Evolutionary conservation across 2,888 invertebrate genomes (phyloP).

Genomic region (Mesorhabditis spiculigera): DNA sequence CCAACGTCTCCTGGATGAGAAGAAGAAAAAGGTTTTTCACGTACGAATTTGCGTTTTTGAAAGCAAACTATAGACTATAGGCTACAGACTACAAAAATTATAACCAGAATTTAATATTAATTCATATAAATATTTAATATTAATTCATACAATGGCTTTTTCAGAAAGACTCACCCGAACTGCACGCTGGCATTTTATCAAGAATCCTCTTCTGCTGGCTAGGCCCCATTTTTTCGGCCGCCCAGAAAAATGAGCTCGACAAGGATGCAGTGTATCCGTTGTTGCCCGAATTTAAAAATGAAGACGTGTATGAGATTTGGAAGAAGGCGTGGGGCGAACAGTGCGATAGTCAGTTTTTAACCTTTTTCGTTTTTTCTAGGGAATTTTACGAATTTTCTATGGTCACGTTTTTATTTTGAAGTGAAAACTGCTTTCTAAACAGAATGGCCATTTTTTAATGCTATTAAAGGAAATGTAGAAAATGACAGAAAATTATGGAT

Average conservation of each 20-base stretch:
- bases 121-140: too few species aligned
- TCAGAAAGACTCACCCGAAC: background rate
- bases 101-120: too few species aligned
- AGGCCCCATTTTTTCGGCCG: background rate
- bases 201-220: slow-evolving; percentile 1
- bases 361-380: too few species aligned
- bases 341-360: background rate
- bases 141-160: too few species aligned
- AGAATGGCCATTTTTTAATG: too few species aligned
- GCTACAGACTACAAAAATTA: too few species aligned
- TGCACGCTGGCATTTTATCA: background rate
- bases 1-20: background rate
- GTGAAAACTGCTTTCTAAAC: too few species aligned
- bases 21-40: background rate
- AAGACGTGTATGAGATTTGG: background rate
- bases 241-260: background rate
- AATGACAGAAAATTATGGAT: too few species aligned
- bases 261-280: background rate
- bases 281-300: background rate
- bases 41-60: background rate
- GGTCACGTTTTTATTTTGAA: too few species aligned
- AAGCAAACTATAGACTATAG: background rate
- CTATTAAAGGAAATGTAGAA: too few species aligned
- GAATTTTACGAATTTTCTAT: too few species aligned
- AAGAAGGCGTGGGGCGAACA: background rate